phyloP scores from a whole-genome alignment of 1,140 invertebrate genomes.

The Zaprionus taronus region DNA sequence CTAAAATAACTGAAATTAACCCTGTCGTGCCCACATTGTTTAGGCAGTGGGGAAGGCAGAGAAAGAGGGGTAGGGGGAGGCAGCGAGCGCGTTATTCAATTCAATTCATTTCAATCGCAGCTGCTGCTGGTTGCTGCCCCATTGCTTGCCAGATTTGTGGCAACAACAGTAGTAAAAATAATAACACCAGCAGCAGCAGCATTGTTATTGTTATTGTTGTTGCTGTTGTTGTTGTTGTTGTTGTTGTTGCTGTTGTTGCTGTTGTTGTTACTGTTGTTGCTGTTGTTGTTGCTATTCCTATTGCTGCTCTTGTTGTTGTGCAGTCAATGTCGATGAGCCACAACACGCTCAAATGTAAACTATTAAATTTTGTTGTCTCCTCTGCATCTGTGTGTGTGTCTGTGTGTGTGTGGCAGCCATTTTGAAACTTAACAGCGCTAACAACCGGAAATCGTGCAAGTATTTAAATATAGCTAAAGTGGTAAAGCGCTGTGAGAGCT shows the following conservation, averaged over 20 bases:
- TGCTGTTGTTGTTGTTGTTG: no score
- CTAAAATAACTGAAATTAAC: slow-evolving; percentile 8
- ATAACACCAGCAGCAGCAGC: slow-evolving; percentile 19
- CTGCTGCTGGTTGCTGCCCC: neutral
- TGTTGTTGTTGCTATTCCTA: neutral
- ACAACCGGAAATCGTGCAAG: slow-evolving; percentile 81
- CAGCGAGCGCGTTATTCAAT: slow-evolving; percentile 1
- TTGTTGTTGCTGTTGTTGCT: neutral
- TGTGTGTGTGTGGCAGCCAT: slow-evolving; percentile 60
- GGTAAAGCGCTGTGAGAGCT: slow-evolving; percentile 56
- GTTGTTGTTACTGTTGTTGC: no score
- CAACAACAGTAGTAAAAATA: slow-evolving; percentile 17
- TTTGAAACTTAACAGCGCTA: slow-evolving; percentile 74
- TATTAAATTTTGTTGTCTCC: slow-evolving; percentile 41
- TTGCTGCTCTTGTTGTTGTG: neutral
- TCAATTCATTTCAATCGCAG: slow-evolving; percentile 21
- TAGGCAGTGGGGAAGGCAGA: neutral
- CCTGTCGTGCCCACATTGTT: neutral
- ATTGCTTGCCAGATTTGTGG: slow-evolving; percentile 5
- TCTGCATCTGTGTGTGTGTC: slow-evolving; percentile 20
- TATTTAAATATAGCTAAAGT: slow-evolving; percentile 75
- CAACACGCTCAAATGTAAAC: slow-evolving; percentile 57
- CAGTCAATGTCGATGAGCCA: slow-evolving; percentile 9
- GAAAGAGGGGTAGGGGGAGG: no score
- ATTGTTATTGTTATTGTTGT: no score